These are phyloP conservation scores for Perithous albicinctus DNA, from an alignment of 2,888 invertebrate genomes.

Conservation along the genomic window DNA sequence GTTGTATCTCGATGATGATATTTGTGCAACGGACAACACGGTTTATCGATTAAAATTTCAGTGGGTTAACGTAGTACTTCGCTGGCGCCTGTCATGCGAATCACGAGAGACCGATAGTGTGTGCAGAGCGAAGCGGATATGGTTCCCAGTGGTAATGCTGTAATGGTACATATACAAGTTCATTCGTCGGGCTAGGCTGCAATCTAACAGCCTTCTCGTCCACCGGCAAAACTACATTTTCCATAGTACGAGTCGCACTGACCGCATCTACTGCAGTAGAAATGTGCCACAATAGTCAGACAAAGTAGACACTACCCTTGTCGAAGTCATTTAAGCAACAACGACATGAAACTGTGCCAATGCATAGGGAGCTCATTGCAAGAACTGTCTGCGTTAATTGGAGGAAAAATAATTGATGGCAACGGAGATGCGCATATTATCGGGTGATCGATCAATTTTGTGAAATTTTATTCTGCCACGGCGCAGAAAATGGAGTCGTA, in stretches of 20 bases:
- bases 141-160: constrained; percentile 37
- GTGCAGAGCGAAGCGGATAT: constrained; percentile 17
- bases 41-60: constrained; percentile 34
- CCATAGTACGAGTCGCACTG: background rate
- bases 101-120: constrained; percentile 7
- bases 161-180: constrained; percentile 12
- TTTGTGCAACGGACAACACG: background rate
- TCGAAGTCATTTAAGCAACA: background rate
- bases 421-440: background rate
- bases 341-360: background rate
- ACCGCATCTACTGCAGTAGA: constrained; percentile 19
- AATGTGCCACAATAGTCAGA: constrained; percentile 8
- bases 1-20: background rate
- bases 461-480: background rate
- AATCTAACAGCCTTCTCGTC: constrained; percentile 16
- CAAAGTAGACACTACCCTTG: background rate
- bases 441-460: constrained; percentile 7
- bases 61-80: background rate
- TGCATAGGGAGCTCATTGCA: background rate
- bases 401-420: background rate
- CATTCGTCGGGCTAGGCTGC: constrained; percentile 17
- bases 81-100: background rate
- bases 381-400: constrained; percentile 6
- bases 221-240: constrained; percentile 33
- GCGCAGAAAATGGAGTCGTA: background rate